Base-by-base conservation (phyloP, 2,113 vertebrate species). In the Ceuthmochares aereus region DNA sequence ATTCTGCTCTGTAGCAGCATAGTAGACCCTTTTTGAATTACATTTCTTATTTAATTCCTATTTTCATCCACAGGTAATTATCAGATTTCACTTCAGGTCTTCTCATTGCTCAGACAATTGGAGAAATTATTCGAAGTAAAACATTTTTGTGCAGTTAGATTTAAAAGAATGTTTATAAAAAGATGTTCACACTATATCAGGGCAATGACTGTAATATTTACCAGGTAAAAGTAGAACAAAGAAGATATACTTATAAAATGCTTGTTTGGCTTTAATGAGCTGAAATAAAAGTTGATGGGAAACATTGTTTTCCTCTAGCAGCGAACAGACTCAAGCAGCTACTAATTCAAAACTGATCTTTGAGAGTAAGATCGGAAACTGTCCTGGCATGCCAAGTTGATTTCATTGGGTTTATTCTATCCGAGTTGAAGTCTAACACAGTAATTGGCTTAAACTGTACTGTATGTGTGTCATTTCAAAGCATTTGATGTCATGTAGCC, bases 161-260 rank as follows among this genome's bases (percentile, higher is more conserved):
- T 82, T 67, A 79, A 85, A 86, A 20, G 55, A 90, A 86, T 74
- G 37, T 79, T 90, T 86, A 45, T 42, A 74, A 85, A 87, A 95
- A 73, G 45, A 66, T 62, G 18, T 36, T 58, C 32, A 95, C 85
- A 51, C 42, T 92, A 6, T 66, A 90, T 59, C 56, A 83, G 55
- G 22, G 49, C 51, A 77, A 83, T 79, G 47, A 69, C 69, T 82
- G 27, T 13, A 82, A 63, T 85, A 89, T 64, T 94, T 84, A 73
- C 62, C 30, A 83, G 32, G 17, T 76, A 87, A 34, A 19, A 76
- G 60, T 3, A 70, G 42, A 75, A 92, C 52, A 76, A 77, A 87
- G 70, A 30, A 34, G 9, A 23, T 74, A 52, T 60, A 74, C 25
- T 83, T 68, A 64, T 23, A 88, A 77, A 82, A 15, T 73, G 25